Base-by-base conservation (phyloP, 1,140 invertebrate species). In the Anthonomus grandis region DNA sequence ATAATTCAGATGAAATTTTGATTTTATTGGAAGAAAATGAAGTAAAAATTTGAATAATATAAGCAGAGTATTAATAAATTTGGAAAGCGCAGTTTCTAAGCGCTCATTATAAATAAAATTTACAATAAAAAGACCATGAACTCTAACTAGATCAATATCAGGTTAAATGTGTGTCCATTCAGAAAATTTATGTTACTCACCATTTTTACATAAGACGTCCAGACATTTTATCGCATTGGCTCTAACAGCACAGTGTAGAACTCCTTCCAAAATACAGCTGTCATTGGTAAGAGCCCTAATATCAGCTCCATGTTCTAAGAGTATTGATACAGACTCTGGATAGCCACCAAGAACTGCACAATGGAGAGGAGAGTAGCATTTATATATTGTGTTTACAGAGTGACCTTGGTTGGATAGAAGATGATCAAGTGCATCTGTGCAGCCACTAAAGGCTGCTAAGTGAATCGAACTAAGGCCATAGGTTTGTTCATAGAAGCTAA, bases 341-440 rank as follows among this genome's bases (percentile, higher is more conserved):
- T 85, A 84, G 68, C 89, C 86, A 1, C 87, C 87, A 67, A 89
- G 87, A 22, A 87, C 87, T 9, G 89, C 87, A 65, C 86, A 90
- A 72, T 91, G 88, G 46, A 90, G 77, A 1, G 88, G 86, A 0
- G 84, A 84, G 65, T 85, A 86, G 57, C 79, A 83, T 72, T 83
- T 84, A 49, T 79, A 78, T 59, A 78, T 77, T 13, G 79, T 74
- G 73, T 86, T 85, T 2, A 88, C 77, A 66, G 84, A 82, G 36
- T 81, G 80, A 1, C 84, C 85, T 56, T 82, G 77, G 12, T 56
- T 44, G 23, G 77, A 71, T 19, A 91, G 78, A 3, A 91, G 73
- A 64, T 83, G 84, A 45, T 78, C 79, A 12, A 85, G 79, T 25
- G 85, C 83, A n/a, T 82, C 78, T 23, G 83, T 66, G 60, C 83